Percentiles rank a stretch among this genome's conserved stretches.
Evolutionary conservation across 2,797 vertebrate species (phyloP).

Genomic region (Chelidonichthys spinosus): DNA sequence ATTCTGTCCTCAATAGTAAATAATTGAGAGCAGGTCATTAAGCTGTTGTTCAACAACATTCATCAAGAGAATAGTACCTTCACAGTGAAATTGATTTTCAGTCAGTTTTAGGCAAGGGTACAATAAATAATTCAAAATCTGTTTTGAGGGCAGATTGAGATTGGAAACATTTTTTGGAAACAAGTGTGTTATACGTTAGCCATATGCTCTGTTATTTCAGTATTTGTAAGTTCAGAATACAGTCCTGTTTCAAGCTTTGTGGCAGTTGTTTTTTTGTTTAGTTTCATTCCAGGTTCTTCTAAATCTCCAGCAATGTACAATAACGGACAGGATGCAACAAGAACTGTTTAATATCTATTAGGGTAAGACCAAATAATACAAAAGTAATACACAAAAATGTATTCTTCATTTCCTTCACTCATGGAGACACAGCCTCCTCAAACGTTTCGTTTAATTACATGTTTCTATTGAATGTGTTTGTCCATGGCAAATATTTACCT

Average conservation of each 20-base stretch:
- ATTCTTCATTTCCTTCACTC: constrained; percentile 66
- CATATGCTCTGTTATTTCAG: neutral
- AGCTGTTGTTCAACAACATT: neutral
- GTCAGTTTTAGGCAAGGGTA: neutral
- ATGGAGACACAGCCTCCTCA: constrained; percentile 69
- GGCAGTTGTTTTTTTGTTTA: neutral
- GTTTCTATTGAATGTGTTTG: constrained; percentile 61
- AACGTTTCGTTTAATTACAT: constrained; percentile 51
- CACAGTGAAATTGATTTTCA: constrained; percentile 7
- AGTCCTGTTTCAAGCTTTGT: neutral
- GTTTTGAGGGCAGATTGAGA: neutral
- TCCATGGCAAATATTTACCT: constrained; percentile 71
- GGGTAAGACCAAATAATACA: constrained; percentile 83
- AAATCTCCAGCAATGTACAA: constrained; percentile 2
- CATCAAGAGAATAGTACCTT: neutral
- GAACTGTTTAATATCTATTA: constrained; percentile 84
- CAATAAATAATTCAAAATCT: neutral
- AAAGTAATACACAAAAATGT: constrained; percentile 84
- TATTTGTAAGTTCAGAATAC: neutral
- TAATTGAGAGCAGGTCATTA: neutral
- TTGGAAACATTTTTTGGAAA: neutral
- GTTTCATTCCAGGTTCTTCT: neutral
- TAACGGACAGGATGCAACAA: constrained; percentile 74
- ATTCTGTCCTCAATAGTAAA: neutral
- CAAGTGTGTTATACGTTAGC: neutral